Percentiles rank a stretch among this genome's conserved stretches.
Evolutionary conservation across 2,888 invertebrate genomes (phyloP).

Genomic region (Caenorhabditis zanzibari): DNA sequence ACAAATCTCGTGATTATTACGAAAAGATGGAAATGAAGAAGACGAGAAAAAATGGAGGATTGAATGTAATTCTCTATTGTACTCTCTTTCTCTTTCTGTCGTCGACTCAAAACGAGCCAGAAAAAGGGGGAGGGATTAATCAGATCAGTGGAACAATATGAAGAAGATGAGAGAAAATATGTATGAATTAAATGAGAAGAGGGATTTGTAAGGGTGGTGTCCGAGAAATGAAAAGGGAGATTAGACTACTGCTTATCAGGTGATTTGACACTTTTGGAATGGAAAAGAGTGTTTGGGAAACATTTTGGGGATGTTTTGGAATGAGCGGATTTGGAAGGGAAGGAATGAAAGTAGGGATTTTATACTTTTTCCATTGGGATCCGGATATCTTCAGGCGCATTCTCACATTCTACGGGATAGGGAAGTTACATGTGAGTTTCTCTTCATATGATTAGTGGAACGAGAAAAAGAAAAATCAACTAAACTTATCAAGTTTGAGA

Average conservation of each 20-base stretch:
- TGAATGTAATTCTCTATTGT: slow-evolving; percentile 26
- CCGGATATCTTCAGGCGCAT: too few species aligned
- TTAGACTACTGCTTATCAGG: slow-evolving; percentile 21
- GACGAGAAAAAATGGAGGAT: not conserved
- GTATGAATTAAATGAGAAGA: not conserved
- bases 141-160: slow-evolving; percentile 37
- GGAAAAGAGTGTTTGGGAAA: not conserved
- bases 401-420: too few species aligned
- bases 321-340: not conserved
- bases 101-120: not conserved
- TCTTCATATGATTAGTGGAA: too few species aligned
- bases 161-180: slow-evolving; percentile 1
- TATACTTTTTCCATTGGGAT: too few species aligned
- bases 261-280: slow-evolving; percentile 7
- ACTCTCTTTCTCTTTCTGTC: not conserved
- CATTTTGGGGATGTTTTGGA: not conserved
- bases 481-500: too few species aligned
- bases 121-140: slow-evolving; percentile 29
- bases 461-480: too few species aligned
- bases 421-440: too few species aligned
- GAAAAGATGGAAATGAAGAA: not conserved
- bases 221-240: not conserved
- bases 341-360: not conserved
- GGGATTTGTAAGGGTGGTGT: slow-evolving; percentile 1
- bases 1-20: slow-evolving; percentile 28